Conservation (phyloP, 1,140 invertebrate genomes). For the Rhynchophorus ferrugineus region DNA sequence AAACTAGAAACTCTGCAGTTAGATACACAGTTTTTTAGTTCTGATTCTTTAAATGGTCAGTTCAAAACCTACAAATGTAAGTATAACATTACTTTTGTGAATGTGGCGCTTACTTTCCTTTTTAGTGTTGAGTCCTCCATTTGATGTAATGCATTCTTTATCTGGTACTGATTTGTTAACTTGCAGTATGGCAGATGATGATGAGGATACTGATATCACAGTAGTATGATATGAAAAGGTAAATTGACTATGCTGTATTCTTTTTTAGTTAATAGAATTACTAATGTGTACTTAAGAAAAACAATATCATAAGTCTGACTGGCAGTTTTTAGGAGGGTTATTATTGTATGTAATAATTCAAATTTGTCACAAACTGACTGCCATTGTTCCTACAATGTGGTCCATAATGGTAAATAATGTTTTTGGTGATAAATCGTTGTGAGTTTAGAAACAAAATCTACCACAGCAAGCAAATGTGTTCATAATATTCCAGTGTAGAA, state of each 20-base stretch:
- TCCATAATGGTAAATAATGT: neutral
- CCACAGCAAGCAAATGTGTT: conserved; percentile 4
- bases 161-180: conserved; percentile 16
- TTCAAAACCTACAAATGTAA: conserved; percentile 28
- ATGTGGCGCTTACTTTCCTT: neutral
- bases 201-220: conserved; percentile 19
- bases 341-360: neutral
- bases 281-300: neutral
- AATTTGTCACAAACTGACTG: no score
- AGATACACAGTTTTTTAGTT: conserved; percentile 22
- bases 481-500: conserved; percentile 1
- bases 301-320: neutral
- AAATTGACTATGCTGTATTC: neutral
- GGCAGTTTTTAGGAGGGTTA: neutral
- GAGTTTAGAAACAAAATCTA: neutral
- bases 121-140: conserved; percentile 13
- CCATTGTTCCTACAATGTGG: neutral
- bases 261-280: neutral
- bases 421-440: neutral
- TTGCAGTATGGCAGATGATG: conserved; percentile 18
- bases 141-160: conserved; percentile 14
- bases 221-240: conserved; percentile 15
- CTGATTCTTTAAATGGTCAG: conserved; percentile 24
- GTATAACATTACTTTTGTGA: neutral
- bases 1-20: conserved; percentile 17